Conservation (phyloP, 2,888 invertebrate species). For the Conomelus anceps region DNA sequence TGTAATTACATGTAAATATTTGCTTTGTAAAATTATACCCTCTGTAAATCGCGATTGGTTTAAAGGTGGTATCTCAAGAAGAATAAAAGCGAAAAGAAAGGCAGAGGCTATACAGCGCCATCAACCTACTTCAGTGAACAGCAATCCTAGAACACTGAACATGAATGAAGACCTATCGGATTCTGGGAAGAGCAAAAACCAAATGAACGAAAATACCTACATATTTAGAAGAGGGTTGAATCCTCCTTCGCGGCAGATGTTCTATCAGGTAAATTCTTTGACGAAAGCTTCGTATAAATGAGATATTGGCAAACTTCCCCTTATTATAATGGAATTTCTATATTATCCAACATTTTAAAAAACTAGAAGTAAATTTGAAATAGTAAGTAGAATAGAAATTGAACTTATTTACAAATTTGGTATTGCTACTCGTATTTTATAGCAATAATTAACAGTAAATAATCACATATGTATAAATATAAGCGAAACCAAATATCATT, state of each 20-base stretch:
- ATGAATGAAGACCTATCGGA: conserved; percentile 36
- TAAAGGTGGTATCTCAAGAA: conserved; percentile 47
- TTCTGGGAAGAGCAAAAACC: conserved; percentile 38
- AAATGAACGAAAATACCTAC: conserved; percentile 45
- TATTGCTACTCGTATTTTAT: too few relatives aligned
- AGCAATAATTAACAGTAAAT: too few relatives aligned
- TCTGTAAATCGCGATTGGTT: conserved; percentile 25
- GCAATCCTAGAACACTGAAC: conserved; percentile 39
- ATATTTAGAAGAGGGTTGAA: conserved; percentile 62
- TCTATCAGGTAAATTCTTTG: conserved; percentile 65
- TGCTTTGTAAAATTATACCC: too few relatives aligned
- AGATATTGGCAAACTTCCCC: neutral
- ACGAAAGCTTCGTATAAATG: neutral
- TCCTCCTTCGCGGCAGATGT: conserved; percentile 80
- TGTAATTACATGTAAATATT: too few relatives aligned
- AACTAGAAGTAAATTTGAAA: too few relatives aligned
- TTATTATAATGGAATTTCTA: neutral
- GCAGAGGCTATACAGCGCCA: conserved; percentile 42
- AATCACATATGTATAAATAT: too few relatives aligned
- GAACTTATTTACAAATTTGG: too few relatives aligned
- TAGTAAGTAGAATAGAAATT: too few relatives aligned
- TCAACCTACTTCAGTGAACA: conserved; percentile 13
- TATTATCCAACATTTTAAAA: neutral
- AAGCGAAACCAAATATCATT: too few relatives aligned
- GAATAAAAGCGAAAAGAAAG: conserved; percentile 47